Evolutionary conservation across 2,113 vertebrate species (phyloP), one percentile per base, ranked within the genome.

Genomic region (Hemicordylus capensis): DNA sequence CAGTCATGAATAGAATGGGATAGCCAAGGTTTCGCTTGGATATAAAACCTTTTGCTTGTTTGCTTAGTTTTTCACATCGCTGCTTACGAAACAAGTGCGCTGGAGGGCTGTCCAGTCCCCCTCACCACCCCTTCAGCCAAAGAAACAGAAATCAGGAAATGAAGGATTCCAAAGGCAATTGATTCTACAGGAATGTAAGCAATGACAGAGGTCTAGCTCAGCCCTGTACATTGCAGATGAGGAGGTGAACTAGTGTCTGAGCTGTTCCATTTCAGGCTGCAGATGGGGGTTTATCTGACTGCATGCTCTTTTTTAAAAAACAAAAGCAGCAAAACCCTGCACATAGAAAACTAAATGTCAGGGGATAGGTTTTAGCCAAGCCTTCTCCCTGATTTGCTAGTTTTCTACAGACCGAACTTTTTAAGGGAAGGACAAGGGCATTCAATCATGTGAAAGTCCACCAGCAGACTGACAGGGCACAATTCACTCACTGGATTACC

Each of bases 111-210:
- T 44, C 3, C 37, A 26, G 28, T 31, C 63, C 8, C 54, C 12
- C 9, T 56, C n/a, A 54, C 42, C 54, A 59, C 51, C 46, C 22
- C 58, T 56, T 70, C 80, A 70, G 12, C 37, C 19, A 69, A 28
- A 59, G 51, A 46, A 46, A 46, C 6, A 70, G 51, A 69, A 70
- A 70, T 70, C 39, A 14, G 75, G 75, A 85, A 78, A 85, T 85
- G 64, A 78, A 78, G 75, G 69, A 85, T 72, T 70, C 83, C 83
- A 70, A 70, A 85, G 22, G 39, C 51, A 78, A 78, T 78, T 78
- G 51, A 26, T 70, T 70, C 42, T 58, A 19, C 28, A 28, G 67
- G 51, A 85, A 84, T 76, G 42, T n/a, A 19, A 56, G 61, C 42
- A 67, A 84, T 34, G 64, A 54, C 74, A 31, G 34, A 66, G 6